Evolutionary conservation across 1,140 invertebrate genomes (phyloP), one percentile per base, ranked within the genome.

Genomic region (Platyscapa corneri): DNA sequence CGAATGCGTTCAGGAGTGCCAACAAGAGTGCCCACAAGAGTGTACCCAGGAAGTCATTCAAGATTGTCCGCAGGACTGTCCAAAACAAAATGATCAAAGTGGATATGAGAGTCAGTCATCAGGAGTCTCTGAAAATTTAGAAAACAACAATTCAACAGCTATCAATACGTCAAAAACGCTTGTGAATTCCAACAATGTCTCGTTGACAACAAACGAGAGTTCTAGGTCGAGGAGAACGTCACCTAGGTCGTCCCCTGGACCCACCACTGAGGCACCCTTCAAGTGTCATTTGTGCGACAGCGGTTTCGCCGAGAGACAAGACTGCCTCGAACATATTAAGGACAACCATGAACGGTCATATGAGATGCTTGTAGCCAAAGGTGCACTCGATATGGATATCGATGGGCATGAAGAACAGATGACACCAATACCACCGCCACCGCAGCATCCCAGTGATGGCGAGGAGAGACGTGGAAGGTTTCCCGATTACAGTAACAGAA

Each of bases 261-360:
- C 87, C 75, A 93, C 30, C 1, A n/a, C 88, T 88, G 34, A 88
- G 85, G 67, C 89, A 84, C 97, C 97, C 0, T 98, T 97, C 94
- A 98, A 98, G 91, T 99, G 98, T 90, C 97, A 99, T 92, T 93
- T 99, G 0, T 99, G 98, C 91, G 98, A 99, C 88, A 96, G 95
- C 20, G 97, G 97, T 0, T 98, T 97, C 89, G 94, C 94, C 0
- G 96, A 97, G 46, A 94, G 98, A 0, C 94, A 96, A 79, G 96
- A 96, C 16, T 97, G 97, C 53, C 92, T 98, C 42, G 95, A 96
- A 30, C 98, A 99, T 90, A 96, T 98, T 83, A 95, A 95, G 84
- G 93, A 95, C 8, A 93, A 92, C 53, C 98, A 99, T 88, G 91
- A 94, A 0, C 91, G 95, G 0, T 96, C 97, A 70, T 97, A 96